Conservation (phyloP, 2,888 invertebrate genomes). For the Hypena proboscidalis region DNA sequence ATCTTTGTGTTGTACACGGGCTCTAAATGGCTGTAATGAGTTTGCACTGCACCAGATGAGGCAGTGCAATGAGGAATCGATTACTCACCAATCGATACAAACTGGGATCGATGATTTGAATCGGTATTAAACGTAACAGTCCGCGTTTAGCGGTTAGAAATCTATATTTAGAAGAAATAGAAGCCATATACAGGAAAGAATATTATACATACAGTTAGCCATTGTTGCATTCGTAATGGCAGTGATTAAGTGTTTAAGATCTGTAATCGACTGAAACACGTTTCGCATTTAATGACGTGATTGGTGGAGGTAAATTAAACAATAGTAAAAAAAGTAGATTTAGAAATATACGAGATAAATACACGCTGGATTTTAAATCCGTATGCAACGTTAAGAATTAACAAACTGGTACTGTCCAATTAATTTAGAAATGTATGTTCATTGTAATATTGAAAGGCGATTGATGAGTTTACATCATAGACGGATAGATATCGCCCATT, state of each 20-base stretch:
- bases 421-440: conserved; percentile 13
- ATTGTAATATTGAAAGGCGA: conserved; percentile 11
- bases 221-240: conserved; percentile 36
- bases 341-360: conserved; percentile 23
- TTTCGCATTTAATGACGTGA: conserved; percentile 45
- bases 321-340: conserved; percentile 21
- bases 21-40: conserved; percentile 43
- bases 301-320: conserved; percentile 37
- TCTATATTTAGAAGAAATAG: conserved; percentile 34
- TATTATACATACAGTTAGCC: conserved; percentile 30
- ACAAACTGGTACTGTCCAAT: conserved; percentile 2
- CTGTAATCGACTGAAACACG: conserved; percentile 37
- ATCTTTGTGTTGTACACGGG: conserved; percentile 45
- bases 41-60: conserved; percentile 34
- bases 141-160: conserved; percentile 58
- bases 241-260: conserved; percentile 38
- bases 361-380: conserved; percentile 12
- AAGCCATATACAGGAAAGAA: conserved; percentile 49
- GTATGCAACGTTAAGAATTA: conserved; percentile 22
- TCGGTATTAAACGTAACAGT: conserved; percentile 22
- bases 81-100: conserved; percentile 27
- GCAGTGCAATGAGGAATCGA: conserved; percentile 37
- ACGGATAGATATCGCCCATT: conserved; percentile 16
- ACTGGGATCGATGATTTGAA: conserved; percentile 22
- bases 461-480: conserved; percentile 22